Base-by-base conservation (phyloP, 2,113 vertebrate genomes). In the Potamarius usumacintae region DNA sequence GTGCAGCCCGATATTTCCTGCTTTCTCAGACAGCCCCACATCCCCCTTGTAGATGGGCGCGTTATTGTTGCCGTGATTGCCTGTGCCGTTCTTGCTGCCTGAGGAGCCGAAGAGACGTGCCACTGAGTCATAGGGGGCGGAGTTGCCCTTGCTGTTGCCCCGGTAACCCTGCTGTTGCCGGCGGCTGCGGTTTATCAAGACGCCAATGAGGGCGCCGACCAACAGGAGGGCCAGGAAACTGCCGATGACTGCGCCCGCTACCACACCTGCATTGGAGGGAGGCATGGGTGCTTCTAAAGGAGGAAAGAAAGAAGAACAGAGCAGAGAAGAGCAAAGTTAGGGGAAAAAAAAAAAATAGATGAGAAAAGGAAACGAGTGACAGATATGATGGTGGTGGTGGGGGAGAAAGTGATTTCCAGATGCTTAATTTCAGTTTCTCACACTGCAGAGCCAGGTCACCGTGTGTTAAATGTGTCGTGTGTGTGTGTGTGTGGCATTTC, bases 201-300 rank as follows among this genome's bases (percentile, higher is more conserved):
- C 92, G 42, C 92, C 92, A 85, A 95, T 80, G 82, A 96, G 94
- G 63, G 92, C 93, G 17, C 92, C 94, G n/a, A 97, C 93, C 91
- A 97, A 91, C 86, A 96, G 93, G 84, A 97, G 89, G 89, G 95
- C 96, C 92, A 97, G 95, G 78, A 96, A 92, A 89, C 95, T 96
- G 91, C 96, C 97, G 91, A 97, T 96, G 90, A 96, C 94, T 76
- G 95, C 96, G 90, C 95, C 96, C 4, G 95, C 97, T 90, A 97
- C 93, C 85, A 96, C 94, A 84, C 96, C 96, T 0, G 90, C 91
- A 53, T 95, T 94, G 93, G 95, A 93, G 30, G 93, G 87, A 91
- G 90, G 94, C 90, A 92, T 93, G 91, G 90, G 88, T 94, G 95
- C 94, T 93, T 96, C 95, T 97, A 96, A 78, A 67, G 83, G 83